A percentile compares a stretch with the other conserved stretches of the same genome.
Conservation (phyloP, 2,113 vertebrate species). For the Prunella fulvescens region DNA sequence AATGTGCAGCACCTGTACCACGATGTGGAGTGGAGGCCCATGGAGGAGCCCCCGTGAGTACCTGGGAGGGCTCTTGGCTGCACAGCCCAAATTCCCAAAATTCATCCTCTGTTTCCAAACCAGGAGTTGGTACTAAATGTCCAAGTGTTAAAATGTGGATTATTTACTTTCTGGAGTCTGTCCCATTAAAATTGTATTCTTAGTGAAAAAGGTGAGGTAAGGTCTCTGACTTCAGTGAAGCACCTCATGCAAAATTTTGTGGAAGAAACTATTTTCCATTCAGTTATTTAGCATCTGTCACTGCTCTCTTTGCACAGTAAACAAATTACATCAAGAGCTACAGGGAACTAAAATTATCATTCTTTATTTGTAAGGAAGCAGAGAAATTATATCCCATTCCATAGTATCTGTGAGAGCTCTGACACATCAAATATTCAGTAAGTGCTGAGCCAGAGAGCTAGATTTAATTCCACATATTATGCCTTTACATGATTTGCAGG, state of each 20-base stretch:
- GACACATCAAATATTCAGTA: neutral
- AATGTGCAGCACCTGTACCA: constrained; percentile 86
- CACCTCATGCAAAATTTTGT: neutral
- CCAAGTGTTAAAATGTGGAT: neutral
- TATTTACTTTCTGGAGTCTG: neutral
- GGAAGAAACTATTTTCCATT: neutral
- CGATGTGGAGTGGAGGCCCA: constrained; percentile 93
- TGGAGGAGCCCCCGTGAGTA: constrained; percentile 89
- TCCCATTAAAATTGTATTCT: neutral
- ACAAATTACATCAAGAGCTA: neutral
- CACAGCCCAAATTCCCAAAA: neutral
- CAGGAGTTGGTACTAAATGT: neutral
- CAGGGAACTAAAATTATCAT: neutral
- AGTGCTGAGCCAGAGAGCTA: neutral
- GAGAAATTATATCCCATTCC: neutral
- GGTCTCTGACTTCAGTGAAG: neutral
- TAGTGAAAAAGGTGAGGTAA: neutral
- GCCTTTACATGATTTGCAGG: neutral
- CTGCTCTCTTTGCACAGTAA: neutral
- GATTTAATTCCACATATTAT: neutral
- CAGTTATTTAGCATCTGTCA: neutral
- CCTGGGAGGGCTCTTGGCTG: neutral
- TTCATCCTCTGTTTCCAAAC: neutral
- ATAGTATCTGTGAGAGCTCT: neutral
- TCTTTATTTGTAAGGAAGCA: neutral